These are phyloP conservation scores for Turdus rufiventris DNA, from an alignment of 2,113 vertebrate species.

Conservation along the genomic window DNA sequence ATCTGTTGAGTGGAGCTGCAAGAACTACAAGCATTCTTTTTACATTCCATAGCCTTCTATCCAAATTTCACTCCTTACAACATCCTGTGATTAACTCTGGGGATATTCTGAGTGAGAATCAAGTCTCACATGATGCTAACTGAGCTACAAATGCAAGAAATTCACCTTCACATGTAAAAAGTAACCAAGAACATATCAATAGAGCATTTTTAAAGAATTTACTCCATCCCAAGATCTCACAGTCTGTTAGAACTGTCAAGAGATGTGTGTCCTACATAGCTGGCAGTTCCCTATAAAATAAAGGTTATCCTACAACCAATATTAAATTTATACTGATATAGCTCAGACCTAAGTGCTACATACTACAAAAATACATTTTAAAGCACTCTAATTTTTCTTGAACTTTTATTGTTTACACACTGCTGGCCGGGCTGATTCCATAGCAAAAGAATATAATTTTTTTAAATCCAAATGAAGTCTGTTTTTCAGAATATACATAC, in stretches of 20 bases:
- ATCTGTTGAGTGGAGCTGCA: not conserved
- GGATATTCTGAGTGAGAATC: not conserved
- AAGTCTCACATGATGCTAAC: not conserved
- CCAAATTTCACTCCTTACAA: not conserved
- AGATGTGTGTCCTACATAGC: not conserved
- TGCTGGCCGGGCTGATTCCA: not conserved
- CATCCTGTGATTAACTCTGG: not conserved
- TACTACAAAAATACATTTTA: not conserved
- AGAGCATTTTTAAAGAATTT: not conserved
- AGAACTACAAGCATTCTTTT: not conserved
- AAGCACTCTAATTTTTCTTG: not conserved
- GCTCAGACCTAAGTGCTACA: not conserved
- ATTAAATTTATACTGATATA: not conserved
- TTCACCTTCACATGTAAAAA: not conserved
- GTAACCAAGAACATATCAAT: not conserved
- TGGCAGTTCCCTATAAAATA: not conserved
- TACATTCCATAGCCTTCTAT: not conserved
- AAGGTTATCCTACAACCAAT: not conserved
- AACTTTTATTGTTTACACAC: not conserved
- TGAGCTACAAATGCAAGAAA: not conserved
- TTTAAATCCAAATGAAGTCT: not conserved
- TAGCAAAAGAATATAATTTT: not conserved
- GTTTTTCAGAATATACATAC: constrained; percentile 69
- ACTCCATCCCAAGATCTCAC: not conserved
- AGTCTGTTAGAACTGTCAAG: not conserved